Evolutionary conservation across 2,888 invertebrate species (phyloP).

Genomic region (Ganaspis brasiliensis): DNA sequence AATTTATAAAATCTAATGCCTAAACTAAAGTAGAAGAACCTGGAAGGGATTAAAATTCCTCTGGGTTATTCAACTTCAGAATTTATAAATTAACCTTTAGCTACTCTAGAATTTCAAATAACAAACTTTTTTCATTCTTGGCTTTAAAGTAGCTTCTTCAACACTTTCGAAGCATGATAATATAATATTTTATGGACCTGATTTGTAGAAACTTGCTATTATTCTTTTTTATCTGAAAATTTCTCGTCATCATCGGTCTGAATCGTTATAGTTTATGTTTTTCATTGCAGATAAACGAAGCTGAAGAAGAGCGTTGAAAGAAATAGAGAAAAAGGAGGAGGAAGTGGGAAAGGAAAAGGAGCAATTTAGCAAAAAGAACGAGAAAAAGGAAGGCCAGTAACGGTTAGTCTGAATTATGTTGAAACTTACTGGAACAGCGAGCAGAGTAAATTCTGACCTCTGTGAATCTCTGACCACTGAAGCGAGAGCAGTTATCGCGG

Average conservation of each 20-base stretch:
- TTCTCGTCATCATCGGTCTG: neutral
- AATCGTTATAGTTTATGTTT: conserved; percentile 18
- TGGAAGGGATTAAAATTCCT: no score
- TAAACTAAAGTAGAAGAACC: no score
- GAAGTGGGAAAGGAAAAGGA: conserved; percentile 43
- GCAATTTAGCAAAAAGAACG: conserved; percentile 41
- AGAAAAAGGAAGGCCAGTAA: conserved; percentile 49
- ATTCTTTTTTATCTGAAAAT: neutral
- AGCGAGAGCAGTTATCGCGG: conserved; percentile 77
- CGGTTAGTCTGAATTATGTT: conserved; percentile 40
- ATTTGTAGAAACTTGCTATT: neutral
- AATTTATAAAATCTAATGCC: no score
- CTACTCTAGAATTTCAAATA: no score
- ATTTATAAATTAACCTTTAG: neutral
- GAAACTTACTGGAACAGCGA: conserved; percentile 71
- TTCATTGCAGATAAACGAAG: conserved; percentile 33
- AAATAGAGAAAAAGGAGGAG: conserved; percentile 44
- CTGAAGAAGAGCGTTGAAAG: conserved; percentile 41
- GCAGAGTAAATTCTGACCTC: conserved; percentile 72
- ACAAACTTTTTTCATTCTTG: neutral
- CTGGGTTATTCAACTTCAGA: no score
- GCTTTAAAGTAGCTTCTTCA: neutral
- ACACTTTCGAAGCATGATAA: neutral
- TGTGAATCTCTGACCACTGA: conserved; percentile 84
- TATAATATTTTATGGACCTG: neutral